Base-by-base conservation (phyloP, 2,797 vertebrate genomes). In the Nannoperca australis region DNA sequence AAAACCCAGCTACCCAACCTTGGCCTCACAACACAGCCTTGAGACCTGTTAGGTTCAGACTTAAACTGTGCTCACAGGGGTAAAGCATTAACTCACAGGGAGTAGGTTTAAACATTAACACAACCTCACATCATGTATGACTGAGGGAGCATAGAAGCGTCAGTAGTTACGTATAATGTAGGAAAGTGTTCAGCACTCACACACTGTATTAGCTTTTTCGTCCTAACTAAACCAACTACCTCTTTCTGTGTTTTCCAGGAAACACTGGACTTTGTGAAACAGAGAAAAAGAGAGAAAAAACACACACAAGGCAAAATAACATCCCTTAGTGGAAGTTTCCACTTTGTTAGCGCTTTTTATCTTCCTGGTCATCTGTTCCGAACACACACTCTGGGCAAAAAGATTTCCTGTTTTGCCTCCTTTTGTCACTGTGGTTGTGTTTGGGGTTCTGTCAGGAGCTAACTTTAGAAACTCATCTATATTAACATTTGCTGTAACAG, bases 331-430 rank as follows among this genome's bases (percentile, higher is more conserved):
- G 96, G 97, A 98, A 97, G 96, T 98, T 99, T 98, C 97, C 98
- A 99, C 96, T 97, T 96, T 93, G 96, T 95, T 94, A 92, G 96
- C 97, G 69, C 85, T 96, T 96, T 96, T 95, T 93, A 97, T 97
- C 97, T 97, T 97, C 97, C 97, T 96, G 95, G 96, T 98, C 97
- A 97, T 97, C 97, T 98, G 97, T 95, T 97, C 96, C 94, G 87
- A 95, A 97, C 95, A 96, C 96, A 97, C 96, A 97, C 94, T 94
- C 87, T 77, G 82, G 90, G 94, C 94, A 96, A 94, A 97, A 98
- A 97, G 88, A 97, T 97, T 98, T 99, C 98, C 97, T 99, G 97
- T 99, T 99, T 98, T 97, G 95, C 94, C 96, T 96, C 96, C 89
- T 97, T 92, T 96, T 98, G 96, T 97, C 97, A 97, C 94, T 91